phyloP scores from a whole-genome alignment of 2,113 vertebrate genomes.

The Zosterops lateralis region DNA sequence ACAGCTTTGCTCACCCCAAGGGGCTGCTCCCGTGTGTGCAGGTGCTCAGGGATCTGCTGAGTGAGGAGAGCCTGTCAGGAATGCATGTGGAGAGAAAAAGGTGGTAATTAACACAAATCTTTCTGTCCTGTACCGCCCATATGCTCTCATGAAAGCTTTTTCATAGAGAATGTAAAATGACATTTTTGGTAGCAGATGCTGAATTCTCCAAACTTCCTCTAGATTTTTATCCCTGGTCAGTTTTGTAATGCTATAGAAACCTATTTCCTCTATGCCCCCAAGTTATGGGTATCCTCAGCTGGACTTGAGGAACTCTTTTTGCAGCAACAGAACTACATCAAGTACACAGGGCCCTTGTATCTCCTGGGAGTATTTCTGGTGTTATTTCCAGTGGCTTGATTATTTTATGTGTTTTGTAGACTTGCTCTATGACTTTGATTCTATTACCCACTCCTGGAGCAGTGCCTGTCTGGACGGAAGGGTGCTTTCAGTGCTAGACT shows the following conservation, averaged over 20 bases:
- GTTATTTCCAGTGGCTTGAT: background rate
- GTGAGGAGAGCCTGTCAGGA: background rate
- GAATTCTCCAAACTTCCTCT: background rate
- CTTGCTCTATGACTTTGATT: background rate
- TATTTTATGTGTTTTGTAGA: background rate
- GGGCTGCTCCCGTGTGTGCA: background rate
- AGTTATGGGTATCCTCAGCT: background rate
- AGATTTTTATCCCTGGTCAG: fast-evolving
- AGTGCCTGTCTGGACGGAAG: background rate
- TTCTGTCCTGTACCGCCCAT: background rate
- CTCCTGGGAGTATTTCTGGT: background rate
- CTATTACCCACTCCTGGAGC: background rate
- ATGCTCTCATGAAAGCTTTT: fast-evolving
- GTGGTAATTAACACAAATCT: background rate
- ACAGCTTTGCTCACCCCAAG: fast-evolving
- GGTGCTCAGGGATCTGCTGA: background rate
- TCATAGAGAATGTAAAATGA: background rate
- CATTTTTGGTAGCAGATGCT: background rate
- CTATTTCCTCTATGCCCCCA: no score
- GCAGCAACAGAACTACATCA: background rate
- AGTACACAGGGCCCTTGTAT: background rate
- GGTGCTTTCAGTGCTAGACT: background rate
- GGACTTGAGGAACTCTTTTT: background rate
- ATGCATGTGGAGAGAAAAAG: background rate
- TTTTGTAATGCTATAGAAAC: background rate